Conservation (phyloP, 1,140 invertebrate genomes). For the Mizuhopecten yessoensis region DNA sequence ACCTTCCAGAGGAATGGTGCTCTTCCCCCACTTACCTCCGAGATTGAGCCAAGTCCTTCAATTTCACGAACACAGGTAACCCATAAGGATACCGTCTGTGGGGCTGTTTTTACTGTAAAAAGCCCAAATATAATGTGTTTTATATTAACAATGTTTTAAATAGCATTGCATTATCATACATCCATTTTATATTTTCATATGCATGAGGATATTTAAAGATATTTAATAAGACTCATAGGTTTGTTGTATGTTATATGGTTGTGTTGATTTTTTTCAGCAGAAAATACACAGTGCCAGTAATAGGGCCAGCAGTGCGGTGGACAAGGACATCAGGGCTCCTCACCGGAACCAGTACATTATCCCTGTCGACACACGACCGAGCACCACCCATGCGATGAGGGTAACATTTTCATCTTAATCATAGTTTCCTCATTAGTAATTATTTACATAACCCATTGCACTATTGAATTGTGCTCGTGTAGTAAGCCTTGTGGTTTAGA, state of each 20-base stretch:
- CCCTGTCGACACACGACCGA: conserved; percentile 67
- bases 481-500: background rate
- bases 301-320: conserved; percentile 75
- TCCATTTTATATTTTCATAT: too few species aligned
- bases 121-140: too few species aligned
- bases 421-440: too few species aligned
- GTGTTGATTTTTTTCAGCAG: conserved; percentile 56
- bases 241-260: background rate
- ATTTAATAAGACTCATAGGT: background rate
- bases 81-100: too few species aligned
- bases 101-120: too few species aligned
- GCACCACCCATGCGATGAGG: conserved; percentile 74
- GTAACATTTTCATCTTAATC: conserved; percentile 50
- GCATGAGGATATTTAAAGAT: background rate
- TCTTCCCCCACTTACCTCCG: conserved; percentile 51
- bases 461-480: background rate
- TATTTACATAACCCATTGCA: background rate
- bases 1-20: conserved; percentile 42
- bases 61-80: conserved; percentile 28
- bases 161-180: too few species aligned
- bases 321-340: conserved; percentile 68
- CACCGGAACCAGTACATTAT: conserved; percentile 60
- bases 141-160: too few species aligned
- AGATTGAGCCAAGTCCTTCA: conserved; percentile 42
- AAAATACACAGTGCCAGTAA: conserved; percentile 55